phyloP scores from a whole-genome alignment of 2,797 vertebrate species.

The Cheirogaleus major region DNA sequence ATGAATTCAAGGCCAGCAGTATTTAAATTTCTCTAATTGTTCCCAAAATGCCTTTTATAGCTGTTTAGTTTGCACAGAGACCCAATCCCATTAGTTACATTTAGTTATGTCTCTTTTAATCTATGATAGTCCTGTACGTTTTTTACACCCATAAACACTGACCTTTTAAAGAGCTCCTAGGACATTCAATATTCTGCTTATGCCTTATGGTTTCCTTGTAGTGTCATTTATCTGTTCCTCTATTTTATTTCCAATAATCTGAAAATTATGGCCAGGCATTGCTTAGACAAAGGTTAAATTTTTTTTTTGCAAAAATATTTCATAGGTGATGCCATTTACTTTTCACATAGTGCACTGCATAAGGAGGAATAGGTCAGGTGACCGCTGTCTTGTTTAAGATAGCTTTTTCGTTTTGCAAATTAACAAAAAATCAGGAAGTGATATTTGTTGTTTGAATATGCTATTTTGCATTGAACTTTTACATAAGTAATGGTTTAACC shows the following conservation, averaged over 20 bases:
- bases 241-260: neutral
- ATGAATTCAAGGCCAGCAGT: neutral
- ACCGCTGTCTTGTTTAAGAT: neutral
- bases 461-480: neutral
- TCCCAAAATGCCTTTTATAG: neutral
- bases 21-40: neutral
- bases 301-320: neutral
- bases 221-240: neutral
- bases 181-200: neutral
- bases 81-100: neutral
- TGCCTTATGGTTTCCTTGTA: neutral
- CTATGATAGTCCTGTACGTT: neutral
- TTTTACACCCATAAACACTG: neutral
- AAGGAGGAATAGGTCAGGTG: neutral
- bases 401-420: neutral
- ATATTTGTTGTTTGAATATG: neutral
- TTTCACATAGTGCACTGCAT: neutral
- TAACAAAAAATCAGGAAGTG: neutral
- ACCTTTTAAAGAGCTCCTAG: neutral
- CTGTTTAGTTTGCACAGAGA: neutral
- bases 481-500: neutral
- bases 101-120: neutral
- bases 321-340: neutral
- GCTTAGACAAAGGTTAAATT: neutral
- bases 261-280: neutral